Conservation (phyloP, 37 sponge, comb jelly and placozoan genomes). For the Haliclona indistincta region DNA sequence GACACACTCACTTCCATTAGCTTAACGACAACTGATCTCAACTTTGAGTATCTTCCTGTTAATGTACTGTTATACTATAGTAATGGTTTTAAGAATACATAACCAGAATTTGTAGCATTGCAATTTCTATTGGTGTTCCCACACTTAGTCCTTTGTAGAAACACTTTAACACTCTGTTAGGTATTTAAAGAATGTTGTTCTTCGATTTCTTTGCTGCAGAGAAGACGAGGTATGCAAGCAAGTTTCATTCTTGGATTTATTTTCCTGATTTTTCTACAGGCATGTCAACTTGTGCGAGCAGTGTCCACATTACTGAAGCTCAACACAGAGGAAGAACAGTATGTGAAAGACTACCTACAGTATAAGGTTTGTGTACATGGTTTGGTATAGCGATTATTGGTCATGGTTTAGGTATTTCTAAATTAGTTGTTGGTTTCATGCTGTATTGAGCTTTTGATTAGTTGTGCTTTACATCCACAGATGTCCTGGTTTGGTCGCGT, state of each 20-base stretch:
- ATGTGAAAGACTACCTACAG: conserved; percentile 53
- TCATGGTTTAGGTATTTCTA: neutral
- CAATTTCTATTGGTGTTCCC: too few relatives aligned
- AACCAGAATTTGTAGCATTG: too few relatives aligned
- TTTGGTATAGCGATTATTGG: neutral
- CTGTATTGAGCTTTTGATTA: too few relatives aligned
- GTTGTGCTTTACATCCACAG: conserved; percentile 20
- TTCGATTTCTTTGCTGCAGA: conserved; percentile 68
- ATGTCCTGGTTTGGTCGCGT: conserved; percentile 61
- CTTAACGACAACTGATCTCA: too few relatives aligned
- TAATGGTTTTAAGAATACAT: too few relatives aligned
- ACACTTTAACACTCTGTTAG: conserved; percentile 6
- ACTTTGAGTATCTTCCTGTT: neutral
- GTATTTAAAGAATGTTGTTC: conserved; percentile 74
- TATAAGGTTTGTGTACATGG: conserved; percentile 41
- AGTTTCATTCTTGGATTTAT: neutral
- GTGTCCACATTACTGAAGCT: conserved; percentile 62
- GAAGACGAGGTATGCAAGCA: conserved; percentile 67
- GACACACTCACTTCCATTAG: neutral
- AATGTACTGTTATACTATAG: too few relatives aligned
- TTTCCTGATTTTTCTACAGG: conserved; percentile 18
- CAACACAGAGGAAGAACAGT: conserved; percentile 56
- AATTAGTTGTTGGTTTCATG: too few relatives aligned
- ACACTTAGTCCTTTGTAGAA: too few relatives aligned
- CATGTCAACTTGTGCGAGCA: conserved; percentile 60